Base-by-base conservation (phyloP, 2,113 vertebrate species). In the Malurus elegans region DNA sequence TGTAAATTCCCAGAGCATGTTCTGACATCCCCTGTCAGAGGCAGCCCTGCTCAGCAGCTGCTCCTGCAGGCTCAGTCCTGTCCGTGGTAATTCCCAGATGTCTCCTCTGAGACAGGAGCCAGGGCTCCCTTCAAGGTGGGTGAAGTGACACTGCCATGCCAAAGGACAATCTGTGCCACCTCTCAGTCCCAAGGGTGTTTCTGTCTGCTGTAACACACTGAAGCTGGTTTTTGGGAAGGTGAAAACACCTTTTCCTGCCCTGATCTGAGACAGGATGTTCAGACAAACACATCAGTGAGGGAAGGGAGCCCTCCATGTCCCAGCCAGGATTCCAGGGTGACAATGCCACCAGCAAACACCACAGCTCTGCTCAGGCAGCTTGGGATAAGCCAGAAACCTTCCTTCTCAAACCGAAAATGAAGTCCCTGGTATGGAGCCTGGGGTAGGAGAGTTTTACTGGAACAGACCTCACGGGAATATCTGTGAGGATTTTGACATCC, bases 161-260 rank as follows among this genome's bases (percentile, higher is more conserved):
- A 53, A 75, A 80, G 62, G 66, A 40, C 66, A 47, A 34, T 29
- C 50, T 24, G 34, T 32, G 32, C 34, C 48, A 51, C 19, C 8
- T 9, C 25, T 51, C 32, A 26, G 19, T 3, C 23, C 1, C 3
- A 80, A 25, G 25, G 6, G 2, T 2, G 8, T 3, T 21, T 24
- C 74, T 44, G 34, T 29, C 61, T 31, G 47, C 14, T 24, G 1
- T 2, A 65, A 73, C 19, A 38, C 44, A 31, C n/a, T 4, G 50
- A 45, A 21, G 54, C 31, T 50, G 28, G 2, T 10, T 44, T 38
- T 32, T 8, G 3, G 31, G n/a, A 4, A 47, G 47, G 24, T 53
- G 19, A 47, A 66, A 64, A 44, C 2, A 8, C 8, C n/a, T 60
- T 79, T 54, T 20, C n/a, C 44, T 44, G 18, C 62, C 19, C 34